Percentiles rank a stretch among this genome's conserved stretches.
phyloP scores from a whole-genome alignment of 2,888 invertebrate genomes.

The Lasioglossum zephyrum region DNA sequence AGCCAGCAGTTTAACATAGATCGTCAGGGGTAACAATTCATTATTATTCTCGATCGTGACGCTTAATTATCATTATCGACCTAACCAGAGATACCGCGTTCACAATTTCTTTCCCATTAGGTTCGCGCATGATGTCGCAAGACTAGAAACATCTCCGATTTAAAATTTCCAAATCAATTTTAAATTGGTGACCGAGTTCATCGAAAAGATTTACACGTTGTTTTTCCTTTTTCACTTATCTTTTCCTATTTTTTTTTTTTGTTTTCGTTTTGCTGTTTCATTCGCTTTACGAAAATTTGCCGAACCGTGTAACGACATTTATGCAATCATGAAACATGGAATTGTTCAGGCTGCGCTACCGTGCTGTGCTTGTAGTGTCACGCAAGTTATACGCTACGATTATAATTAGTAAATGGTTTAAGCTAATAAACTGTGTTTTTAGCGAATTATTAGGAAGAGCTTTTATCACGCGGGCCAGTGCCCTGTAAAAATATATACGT shows the following conservation, averaged over 20 bases:
- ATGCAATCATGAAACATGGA: constrained; percentile 38
- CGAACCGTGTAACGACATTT: neutral
- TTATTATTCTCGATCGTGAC: constrained; percentile 45
- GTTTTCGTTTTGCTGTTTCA: neutral
- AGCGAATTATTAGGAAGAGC: constrained; percentile 83
- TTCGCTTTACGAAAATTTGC: neutral
- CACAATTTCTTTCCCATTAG: constrained; percentile 3
- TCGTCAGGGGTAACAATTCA: constrained; percentile 49
- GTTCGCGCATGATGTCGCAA: constrained; percentile 42
- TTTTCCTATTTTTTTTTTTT: neutral
- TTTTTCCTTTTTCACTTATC: neutral
- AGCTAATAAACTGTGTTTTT: constrained; percentile 76
- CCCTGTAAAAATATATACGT: constrained; percentile 84
- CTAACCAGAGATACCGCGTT: constrained; percentile 35
- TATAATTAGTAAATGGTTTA: constrained; percentile 69
- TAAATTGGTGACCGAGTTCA: constrained; percentile 34
- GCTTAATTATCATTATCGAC: constrained; percentile 49
- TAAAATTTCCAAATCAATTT: constrained; percentile 35
- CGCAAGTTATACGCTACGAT: constrained; percentile 53
- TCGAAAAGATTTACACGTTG: constrained; percentile 21
- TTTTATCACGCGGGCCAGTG: constrained; percentile 83
- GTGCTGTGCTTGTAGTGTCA: constrained; percentile 57
- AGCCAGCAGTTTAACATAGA: constrained; percentile 54
- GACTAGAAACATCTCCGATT: constrained; percentile 57
- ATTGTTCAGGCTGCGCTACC: constrained; percentile 74